Evolutionary conservation across 2,888 invertebrate genomes (phyloP).

Genomic region (Cheilosia soror): DNA sequence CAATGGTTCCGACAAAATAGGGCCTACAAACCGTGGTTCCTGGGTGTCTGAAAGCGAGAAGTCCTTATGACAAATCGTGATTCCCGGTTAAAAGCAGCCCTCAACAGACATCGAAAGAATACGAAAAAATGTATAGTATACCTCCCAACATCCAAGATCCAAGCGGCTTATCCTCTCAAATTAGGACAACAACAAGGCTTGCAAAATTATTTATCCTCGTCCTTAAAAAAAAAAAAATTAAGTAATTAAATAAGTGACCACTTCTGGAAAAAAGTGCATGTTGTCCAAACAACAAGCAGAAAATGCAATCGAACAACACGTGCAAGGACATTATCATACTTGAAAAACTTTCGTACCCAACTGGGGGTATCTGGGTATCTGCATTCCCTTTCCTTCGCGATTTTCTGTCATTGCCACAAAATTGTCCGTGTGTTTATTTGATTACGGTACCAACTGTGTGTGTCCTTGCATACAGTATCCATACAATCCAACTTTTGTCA

Average conservation of each 20-base stretch:
- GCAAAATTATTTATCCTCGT: slow-evolving; percentile 11
- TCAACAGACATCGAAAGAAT: no score
- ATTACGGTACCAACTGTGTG: slow-evolving; percentile 56
- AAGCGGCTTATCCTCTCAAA: no score
- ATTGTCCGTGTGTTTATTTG: slow-evolving; percentile 59
- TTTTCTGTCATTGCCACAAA: slow-evolving; percentile 48
- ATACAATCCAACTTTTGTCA: slow-evolving; percentile 59
- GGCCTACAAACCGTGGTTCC: no score
- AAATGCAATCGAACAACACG: slow-evolving; percentile 40
- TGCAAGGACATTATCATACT: slow-evolving; percentile 56
- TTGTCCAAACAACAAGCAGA: slow-evolving; percentile 1
- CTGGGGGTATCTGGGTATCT: slow-evolving; percentile 26
- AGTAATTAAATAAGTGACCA: slow-evolving; percentile 59
- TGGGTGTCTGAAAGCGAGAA: no score
- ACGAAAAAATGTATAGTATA: neutral
- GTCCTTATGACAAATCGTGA: no score
- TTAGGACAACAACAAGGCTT: slow-evolving; percentile 12
- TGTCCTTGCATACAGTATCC: slow-evolving; percentile 43
- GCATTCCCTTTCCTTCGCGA: slow-evolving; percentile 35
- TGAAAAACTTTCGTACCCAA: neutral
- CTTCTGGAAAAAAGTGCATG: slow-evolving; percentile 43
- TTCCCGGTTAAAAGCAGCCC: no score
- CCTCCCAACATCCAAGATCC: neutral
- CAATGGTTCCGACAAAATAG: no score
- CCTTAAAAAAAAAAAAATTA: slow-evolving; percentile 8